phyloP scores from a whole-genome alignment of 1,140 invertebrate genomes.

The Pristionchus pacificus region DNA sequence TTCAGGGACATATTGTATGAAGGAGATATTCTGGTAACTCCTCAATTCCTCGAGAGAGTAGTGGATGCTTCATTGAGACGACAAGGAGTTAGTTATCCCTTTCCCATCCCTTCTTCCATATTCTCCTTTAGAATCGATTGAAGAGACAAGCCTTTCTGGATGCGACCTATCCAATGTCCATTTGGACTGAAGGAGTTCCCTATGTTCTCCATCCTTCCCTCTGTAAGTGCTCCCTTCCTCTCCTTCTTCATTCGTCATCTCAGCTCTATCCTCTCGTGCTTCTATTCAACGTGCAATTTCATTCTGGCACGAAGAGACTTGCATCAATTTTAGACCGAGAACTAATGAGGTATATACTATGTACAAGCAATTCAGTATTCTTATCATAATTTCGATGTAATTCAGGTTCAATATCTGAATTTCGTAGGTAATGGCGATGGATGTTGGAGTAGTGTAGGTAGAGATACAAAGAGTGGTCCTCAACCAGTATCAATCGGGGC shows the following conservation, averaged over 20 bases:
- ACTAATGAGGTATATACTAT: conserved; percentile 7
- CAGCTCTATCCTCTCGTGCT: conserved; percentile 7
- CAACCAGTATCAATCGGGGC: conserved; percentile 12
- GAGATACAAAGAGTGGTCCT: conserved; percentile 11
- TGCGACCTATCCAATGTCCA: conserved; percentile 4
- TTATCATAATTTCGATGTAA: not conserved
- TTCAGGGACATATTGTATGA: conserved; percentile 15
- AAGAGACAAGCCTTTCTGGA: conserved; percentile 10
- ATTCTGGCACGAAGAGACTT: conserved; percentile 18
- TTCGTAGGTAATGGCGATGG: conserved; percentile 12
- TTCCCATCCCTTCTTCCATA: too few relatives aligned
- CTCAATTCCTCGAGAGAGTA: conserved; percentile 9
- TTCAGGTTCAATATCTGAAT: conserved; percentile 4
- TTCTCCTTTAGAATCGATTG: not conserved
- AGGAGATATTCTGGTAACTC: conserved; percentile 17
- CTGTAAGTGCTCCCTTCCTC: not conserved
- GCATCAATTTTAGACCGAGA: conserved; percentile 8
- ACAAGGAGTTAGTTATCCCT: too few relatives aligned
- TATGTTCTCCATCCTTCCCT: conserved; percentile 9
- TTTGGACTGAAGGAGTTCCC: conserved; percentile 8
- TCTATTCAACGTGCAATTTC: conserved; percentile 10
- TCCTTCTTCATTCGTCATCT: not conserved
- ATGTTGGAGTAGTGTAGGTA: conserved; percentile 21
- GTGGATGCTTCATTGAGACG: not conserved
- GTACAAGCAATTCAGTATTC: not conserved